Evolutionary conservation across 2,888 invertebrate genomes (phyloP), one percentile per base, ranked within the genome.

Genomic region (Salticus scenicus): DNA sequence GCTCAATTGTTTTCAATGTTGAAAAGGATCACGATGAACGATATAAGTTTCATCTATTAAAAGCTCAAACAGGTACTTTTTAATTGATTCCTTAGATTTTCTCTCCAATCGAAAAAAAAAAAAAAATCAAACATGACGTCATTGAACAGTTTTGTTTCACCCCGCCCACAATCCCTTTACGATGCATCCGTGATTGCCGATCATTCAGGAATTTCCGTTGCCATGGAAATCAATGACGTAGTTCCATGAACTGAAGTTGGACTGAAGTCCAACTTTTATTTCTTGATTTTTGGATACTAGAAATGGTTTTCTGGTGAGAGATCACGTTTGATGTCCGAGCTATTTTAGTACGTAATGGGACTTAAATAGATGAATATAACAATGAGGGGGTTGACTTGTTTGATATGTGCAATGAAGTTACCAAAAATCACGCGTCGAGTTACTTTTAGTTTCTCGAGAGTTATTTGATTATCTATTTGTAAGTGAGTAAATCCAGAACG

Each of bases 111-210:
- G n/a, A n/a, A n/a, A n/a, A n/a, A n/a, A 37, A 20, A 57, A 57
- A 57, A 37, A 80, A 67, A 66, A 72, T 67, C 73, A 73, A 33
- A 4, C 27, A 42, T 80, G 80, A 80, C 80, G 80, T 80, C 73
- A 73, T 31, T 5, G 51, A 28, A 42, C 80, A 80, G 73, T 80
- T 80, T 73, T 63, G 28, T 20, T 37, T 51, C 12, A 30, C 67
- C 30, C 67, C 81, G 47, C 81, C 81, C 63, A 74, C 64, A 30
- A 42, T 74, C 70, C 67, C 69, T 81, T 73, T 63, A 57, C 57
- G 57, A 67, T 41, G 33, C 72, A 72, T 81, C 74, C 81, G 74
- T 74, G 81, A 81, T 81, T 81, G 64, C 73, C 69, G 73, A 81
- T 81, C 81, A 81, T 81, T 81, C 74, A 81, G 28, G 74, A 74